Percentiles rank a stretch among this genome's conserved stretches.
Evolutionary conservation across 2,113 vertebrate species (phyloP).

Genomic region (Syngnathus scovelli): DNA sequence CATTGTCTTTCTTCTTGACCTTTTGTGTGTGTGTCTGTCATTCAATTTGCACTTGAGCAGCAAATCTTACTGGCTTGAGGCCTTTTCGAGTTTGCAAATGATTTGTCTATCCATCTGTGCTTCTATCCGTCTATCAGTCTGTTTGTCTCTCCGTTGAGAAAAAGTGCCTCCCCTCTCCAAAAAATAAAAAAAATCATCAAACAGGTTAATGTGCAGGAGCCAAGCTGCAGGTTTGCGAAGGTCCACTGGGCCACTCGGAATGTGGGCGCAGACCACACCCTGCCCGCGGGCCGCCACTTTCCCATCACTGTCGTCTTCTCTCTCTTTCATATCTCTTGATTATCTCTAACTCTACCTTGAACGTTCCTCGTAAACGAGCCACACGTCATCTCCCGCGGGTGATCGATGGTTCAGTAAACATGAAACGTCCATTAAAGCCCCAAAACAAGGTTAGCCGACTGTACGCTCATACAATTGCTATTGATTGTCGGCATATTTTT

Average conservation of each 20-base stretch:
- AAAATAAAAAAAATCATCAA: too few species aligned
- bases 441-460: neutral
- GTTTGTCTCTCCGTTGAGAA: too few species aligned
- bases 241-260: too few species aligned
- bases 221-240: too few species aligned
- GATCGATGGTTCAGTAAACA: conserved; percentile 62
- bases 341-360: conserved; percentile 1
- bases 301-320: too few species aligned
- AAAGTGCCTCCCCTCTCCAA: too few species aligned
- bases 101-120: neutral
- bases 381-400: conserved; percentile 33
- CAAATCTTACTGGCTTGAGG: conserved; percentile 29
- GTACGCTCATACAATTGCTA: neutral
- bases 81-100: conserved; percentile 4
- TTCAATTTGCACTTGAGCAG: conserved; percentile 18
- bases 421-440: conserved; percentile 65
- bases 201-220: too few species aligned
- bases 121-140: neutral
- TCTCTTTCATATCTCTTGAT: neutral
- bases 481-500: neutral
- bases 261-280: too few species aligned
- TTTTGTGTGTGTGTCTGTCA: conserved; percentile 15
- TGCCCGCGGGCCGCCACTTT: too few species aligned
- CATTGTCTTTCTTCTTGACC: conserved; percentile 69
- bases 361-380: conserved; percentile 16